These are phyloP conservation scores for Drosophila repletoides DNA, from an alignment of 1,140 invertebrate genomes.

Conservation along the genomic window DNA sequence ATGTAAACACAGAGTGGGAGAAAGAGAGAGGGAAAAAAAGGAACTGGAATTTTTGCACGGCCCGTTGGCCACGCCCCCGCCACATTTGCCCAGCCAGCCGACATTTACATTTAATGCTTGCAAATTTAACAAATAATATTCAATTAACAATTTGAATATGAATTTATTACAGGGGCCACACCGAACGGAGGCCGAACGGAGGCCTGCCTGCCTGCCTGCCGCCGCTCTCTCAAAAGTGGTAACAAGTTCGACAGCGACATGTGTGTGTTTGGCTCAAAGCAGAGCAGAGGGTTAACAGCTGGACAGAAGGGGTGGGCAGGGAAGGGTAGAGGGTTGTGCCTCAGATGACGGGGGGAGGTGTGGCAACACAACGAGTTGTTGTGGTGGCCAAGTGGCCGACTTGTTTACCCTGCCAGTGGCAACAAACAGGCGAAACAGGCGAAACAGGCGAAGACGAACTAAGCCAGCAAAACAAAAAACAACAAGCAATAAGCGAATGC, in stretches of 20 bases:
- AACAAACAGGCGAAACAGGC: slow-evolving; percentile 34
- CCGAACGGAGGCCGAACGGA: slow-evolving; percentile 53
- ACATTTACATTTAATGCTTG: slow-evolving; percentile 81
- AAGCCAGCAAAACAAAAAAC: not conserved
- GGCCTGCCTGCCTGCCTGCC: slow-evolving; percentile 52
- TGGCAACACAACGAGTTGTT: slow-evolving; percentile 63
- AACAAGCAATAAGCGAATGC: too few relatives aligned
- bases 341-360: not conserved
- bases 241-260: slow-evolving; percentile 75
- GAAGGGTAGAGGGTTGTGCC: not conserved
- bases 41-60: slow-evolving; percentile 28
- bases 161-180: slow-evolving; percentile 74
- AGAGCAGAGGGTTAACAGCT: slow-evolving; percentile 1
- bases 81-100: slow-evolving; percentile 45
- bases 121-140: slow-evolving; percentile 82
- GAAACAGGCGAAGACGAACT: slow-evolving; percentile 24
- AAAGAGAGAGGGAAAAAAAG: slow-evolving; percentile 23
- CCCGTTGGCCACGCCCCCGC: slow-evolving; percentile 49
- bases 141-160: slow-evolving; percentile 82
- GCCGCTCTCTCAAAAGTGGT: slow-evolving; percentile 71
- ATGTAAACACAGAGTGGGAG: slow-evolving; percentile 10
- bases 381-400: slow-evolving; percentile 72
- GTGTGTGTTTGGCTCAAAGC: too few relatives aligned
- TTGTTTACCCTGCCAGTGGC: slow-evolving; percentile 74
- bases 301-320: not conserved